Evolutionary conservation across 2,888 invertebrate genomes (phyloP), one percentile per base, ranked within the genome.

Genomic region (Polymixis flavicincta): DNA sequence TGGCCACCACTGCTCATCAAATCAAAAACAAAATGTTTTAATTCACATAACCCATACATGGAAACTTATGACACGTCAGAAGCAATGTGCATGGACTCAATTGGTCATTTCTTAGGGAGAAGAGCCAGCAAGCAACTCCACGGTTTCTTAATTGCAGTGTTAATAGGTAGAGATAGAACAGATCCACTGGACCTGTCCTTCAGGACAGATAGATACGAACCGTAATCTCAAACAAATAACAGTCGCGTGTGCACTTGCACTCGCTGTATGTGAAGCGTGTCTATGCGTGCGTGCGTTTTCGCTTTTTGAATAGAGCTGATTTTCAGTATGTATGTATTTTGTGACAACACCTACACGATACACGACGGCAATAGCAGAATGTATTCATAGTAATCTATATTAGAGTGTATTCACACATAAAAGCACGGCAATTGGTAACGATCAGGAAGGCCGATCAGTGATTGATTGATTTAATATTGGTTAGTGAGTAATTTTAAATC

Each of bases 381-480:
- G 32, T 73, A 71, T 74, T 66, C 45, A 71, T 25, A 42, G 13
- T 25, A 60, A n/a, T 66, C 11, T 57, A 63, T 42, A 9, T 54
- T n/a, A 65, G 37, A 71, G 13, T n/a, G 32, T 19, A 60, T 71
- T 79, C 72, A 78, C 57, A 68, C n/a, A 50, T 68, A 50, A 55
- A 14, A 8, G n/a, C 50, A 25, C 60, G 7, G 52, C 22, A 64
- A 37, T 54, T 59, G 17, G n/a, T 28, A n/a, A 19, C 28, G 22
- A 54, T 37, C 8, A 61, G 32, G 32, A 59, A 13, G 17, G 8
- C 6, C 5, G 8, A 57, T 74, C 42, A 52, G 9, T 72, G 17
- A 28, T n/a, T 48, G 52, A n/a, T 9, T 48, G 45, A n/a, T n/a
- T n/a, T n/a, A n/a, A n/a, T n/a, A n/a, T n/a, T n/a, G n/a, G 48